phyloP scores from a whole-genome alignment of 2,797 vertebrate genomes.

The Lagodon rhomboides region DNA sequence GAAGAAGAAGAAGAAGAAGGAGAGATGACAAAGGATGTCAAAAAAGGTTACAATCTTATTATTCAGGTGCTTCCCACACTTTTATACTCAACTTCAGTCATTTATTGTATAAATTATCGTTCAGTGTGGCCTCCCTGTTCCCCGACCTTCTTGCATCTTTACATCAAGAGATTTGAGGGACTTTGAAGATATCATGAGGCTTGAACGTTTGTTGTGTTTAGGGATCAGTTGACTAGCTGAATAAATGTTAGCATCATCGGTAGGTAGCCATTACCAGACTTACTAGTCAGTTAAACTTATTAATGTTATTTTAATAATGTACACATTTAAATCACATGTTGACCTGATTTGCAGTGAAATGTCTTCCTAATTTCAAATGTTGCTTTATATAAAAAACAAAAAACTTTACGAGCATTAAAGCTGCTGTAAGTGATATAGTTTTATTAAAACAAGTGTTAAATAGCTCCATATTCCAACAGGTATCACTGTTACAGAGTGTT shows the following conservation, averaged over 20 bases:
- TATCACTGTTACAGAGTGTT: no score
- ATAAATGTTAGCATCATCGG: no score
- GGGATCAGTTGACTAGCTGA: no score
- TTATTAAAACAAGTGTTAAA: no score
- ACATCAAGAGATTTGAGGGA: constrained; percentile 8
- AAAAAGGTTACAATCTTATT: neutral
- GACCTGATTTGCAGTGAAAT: no score
- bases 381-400: no score
- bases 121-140: constrained; percentile 10
- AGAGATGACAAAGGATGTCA: neutral
- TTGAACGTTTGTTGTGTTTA: neutral
- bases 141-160: constrained; percentile 22
- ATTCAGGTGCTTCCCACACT: neutral
- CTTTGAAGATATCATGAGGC: constrained; percentile 28
- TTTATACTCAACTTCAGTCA: constrained; percentile 2
- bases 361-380: no score
- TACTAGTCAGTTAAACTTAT: no score
- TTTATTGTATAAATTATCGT: constrained; percentile 12
- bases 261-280: no score
- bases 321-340: no score
- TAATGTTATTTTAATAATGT: no score
- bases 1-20: neutral
- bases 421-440: neutral
- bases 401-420: neutral
- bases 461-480: no score